Base-by-base conservation (phyloP, 1,140 invertebrate genomes). In the Tetramorium alpestre region DNA sequence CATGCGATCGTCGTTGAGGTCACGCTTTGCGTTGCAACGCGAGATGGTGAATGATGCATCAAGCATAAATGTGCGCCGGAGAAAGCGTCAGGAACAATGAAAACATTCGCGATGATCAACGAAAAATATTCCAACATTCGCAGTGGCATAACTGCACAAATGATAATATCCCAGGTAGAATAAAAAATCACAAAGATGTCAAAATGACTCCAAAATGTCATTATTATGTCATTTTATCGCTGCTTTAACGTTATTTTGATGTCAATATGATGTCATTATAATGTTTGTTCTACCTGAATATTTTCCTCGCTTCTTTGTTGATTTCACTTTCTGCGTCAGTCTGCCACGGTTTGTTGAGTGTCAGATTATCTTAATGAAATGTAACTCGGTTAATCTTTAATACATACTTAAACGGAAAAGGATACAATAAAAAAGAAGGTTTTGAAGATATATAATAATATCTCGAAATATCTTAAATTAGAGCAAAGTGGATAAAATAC, bases 81-180 rank as follows among this genome's bases (percentile, higher is more conserved):
- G 88, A 89, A 89, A 88, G 80, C 73, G 49, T 6, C 25, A 10
- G 2, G n/a, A n/a, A 78, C 44, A 51, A 67, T 65, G 60, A 67
- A 28, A 51, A 22, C 38, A 8, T 73, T 82, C 51, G 25, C 16
- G 38, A 22, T 56, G 78, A 56, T 22, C 49, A 33, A 33, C 6
- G 22, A 47, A 47, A 70, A 70, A 70, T 70, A 5, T 70, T 70
- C 5, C 64, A 56, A 64, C 51, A 33, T 33, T 33, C 65, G 10
- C 38, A 22, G 33, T 33, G 33, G 3, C 38, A 70, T 82, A 72
- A 60, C 38, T 70, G n/a, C 22, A 47, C 22, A 28, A 49, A 69
- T 41, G 18, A 47, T 72, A 58, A 64, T 72, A 73, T 33, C 3
- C 3, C 33, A 33, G 33, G 33, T 33, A 33, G 33, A 33, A 33